These are phyloP conservation scores for Helleia helle DNA, from an alignment of 2,888 invertebrate species.

Conservation along the genomic window DNA sequence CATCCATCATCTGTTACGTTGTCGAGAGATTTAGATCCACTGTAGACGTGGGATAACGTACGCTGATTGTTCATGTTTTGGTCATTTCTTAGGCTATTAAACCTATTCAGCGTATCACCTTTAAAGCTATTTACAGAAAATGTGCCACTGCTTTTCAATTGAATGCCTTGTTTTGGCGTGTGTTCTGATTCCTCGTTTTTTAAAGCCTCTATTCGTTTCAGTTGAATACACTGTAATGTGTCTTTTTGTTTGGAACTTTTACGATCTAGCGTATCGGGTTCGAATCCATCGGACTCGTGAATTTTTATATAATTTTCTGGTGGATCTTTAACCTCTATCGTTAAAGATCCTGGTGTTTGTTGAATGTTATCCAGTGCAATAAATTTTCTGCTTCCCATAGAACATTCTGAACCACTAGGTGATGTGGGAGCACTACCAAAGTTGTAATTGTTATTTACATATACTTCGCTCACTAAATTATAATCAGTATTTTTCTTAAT, in stretches of 20 bases:
- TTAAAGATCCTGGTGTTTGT: conserved; percentile 84
- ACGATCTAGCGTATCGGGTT: conserved; percentile 89
- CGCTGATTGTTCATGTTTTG: neutral
- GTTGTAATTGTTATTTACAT: conserved; percentile 83
- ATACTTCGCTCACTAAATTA: conserved; percentile 84
- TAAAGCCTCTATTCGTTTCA: conserved; percentile 47
- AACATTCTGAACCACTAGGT: conserved; percentile 73
- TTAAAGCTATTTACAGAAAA: conserved; percentile 73
- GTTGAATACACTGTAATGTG: conserved; percentile 35
- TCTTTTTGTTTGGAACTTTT: conserved; percentile 75
- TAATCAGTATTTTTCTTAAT: conserved; percentile 64
- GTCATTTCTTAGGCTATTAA: conserved; percentile 74
- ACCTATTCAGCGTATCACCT: conserved; percentile 59
- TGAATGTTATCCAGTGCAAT: conserved; percentile 64
- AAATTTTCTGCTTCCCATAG: conserved; percentile 73
- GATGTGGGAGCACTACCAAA: conserved; percentile 75
- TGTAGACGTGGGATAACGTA: neutral
- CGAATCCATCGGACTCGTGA: conserved; percentile 87
- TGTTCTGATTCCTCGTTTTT: conserved; percentile 36
- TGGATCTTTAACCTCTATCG: conserved; percentile 88
- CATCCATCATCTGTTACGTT: conserved; percentile 39
- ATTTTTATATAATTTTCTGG: conserved; percentile 83
- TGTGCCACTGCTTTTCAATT: conserved; percentile 79
- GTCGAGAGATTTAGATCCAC: conserved; percentile 35
- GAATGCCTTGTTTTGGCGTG: conserved; percentile 64